Percentiles rank a stretch among this genome's conserved stretches.
Conservation (phyloP, 2,113 vertebrate genomes). For the Planiliza haematocheilus region DNA sequence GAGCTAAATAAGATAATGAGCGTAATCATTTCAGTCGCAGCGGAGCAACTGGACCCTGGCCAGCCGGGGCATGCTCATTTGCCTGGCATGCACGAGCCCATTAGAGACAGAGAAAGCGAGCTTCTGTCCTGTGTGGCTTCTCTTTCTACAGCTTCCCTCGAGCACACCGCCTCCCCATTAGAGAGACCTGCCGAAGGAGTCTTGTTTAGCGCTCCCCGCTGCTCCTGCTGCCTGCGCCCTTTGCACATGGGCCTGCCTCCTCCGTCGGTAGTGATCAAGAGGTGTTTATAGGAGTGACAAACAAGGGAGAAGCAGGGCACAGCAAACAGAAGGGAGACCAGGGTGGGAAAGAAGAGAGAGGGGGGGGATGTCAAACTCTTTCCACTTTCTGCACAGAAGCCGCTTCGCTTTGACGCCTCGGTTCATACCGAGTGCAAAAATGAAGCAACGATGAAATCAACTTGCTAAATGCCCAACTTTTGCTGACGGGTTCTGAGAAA, state of each 20-base stretch:
- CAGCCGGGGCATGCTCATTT: slow-evolving; percentile 52
- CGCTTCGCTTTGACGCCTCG: slow-evolving; percentile 5
- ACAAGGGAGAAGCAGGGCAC: slow-evolving; percentile 24
- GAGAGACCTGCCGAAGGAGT: slow-evolving; percentile 21
- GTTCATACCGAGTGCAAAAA: slow-evolving; percentile 28
- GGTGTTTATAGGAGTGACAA: slow-evolving; percentile 46
- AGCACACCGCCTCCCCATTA: slow-evolving; percentile 48
- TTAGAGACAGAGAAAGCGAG: slow-evolving; percentile 52
- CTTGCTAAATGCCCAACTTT: slow-evolving; percentile 25
- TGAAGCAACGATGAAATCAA: slow-evolving; percentile 26
- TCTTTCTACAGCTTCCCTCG: not conserved
- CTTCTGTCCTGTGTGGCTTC: not conserved
- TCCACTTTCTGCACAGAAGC: slow-evolving; percentile 21
- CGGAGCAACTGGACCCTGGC: slow-evolving; percentile 48
- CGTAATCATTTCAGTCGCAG: slow-evolving; percentile 50
- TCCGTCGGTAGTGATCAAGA: slow-evolving; percentile 44
- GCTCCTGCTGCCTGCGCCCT: slow-evolving; percentile 1
- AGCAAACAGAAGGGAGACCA: not conserved
- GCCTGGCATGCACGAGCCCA: slow-evolving; percentile 50
- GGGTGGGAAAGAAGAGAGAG: slow-evolving; percentile 2
- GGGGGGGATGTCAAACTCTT: slow-evolving; percentile 17
- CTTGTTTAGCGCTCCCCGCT: slow-evolving; percentile 39
- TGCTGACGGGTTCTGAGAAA: slow-evolving; percentile 3
- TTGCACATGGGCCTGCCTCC: slow-evolving; percentile 13
- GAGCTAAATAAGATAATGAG: slow-evolving; percentile 75